Conservation (phyloP, 1,140 invertebrate genomes). For the Lethrus apterus region DNA sequence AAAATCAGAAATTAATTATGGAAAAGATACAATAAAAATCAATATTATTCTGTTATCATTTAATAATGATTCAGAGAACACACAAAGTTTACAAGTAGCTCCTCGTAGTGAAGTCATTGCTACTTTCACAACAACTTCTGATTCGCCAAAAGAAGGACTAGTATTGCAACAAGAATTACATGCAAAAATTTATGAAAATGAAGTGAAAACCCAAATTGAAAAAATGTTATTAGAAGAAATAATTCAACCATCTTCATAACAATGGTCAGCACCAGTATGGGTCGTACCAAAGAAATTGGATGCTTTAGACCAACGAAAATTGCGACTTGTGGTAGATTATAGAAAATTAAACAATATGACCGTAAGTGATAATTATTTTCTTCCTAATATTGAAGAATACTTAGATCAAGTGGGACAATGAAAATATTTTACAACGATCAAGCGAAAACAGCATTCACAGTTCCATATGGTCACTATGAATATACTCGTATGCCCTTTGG, state of each 20-base stretch:
- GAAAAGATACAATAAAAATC: too few species aligned
- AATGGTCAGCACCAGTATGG: conserved; percentile 3
- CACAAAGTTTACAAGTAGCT: too few species aligned
- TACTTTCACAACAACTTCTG: too few species aligned
- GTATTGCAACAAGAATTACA: too few species aligned
- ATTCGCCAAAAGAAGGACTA: too few species aligned
- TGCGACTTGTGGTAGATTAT: not conserved
- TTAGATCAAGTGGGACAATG: not conserved
- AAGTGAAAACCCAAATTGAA: conserved; percentile 24
- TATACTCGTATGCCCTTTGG: conserved; percentile 37
- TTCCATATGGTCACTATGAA: conserved; percentile 18
- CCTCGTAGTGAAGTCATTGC: too few species aligned
- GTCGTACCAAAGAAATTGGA: not conserved
- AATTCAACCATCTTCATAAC: conserved; percentile 17
- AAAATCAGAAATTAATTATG: too few species aligned
- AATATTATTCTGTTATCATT: too few species aligned
- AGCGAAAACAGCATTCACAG: conserved; percentile 28
- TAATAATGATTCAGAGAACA: too few species aligned
- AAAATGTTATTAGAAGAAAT: conserved; percentile 22
- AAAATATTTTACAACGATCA: not conserved
- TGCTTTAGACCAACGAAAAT: not conserved
- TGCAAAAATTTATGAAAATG: conserved; percentile 20
- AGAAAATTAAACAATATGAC: not conserved
- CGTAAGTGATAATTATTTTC: not conserved
- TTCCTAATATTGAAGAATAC: not conserved